Base-by-base conservation (phyloP, 2,113 vertebrate species). In the Vidua chalybeata region DNA sequence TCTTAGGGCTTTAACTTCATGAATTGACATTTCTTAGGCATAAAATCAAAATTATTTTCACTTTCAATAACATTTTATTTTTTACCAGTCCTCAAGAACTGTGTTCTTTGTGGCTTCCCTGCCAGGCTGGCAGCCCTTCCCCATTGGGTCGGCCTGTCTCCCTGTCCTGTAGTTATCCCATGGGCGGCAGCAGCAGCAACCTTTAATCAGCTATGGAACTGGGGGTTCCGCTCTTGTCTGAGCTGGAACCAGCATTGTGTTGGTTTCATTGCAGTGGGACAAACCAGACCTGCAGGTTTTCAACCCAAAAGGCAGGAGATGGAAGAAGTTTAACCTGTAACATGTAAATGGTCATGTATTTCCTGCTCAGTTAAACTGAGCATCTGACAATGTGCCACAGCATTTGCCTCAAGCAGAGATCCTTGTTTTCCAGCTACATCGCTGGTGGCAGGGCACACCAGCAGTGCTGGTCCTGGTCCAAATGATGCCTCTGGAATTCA, bases 381-480 rank as follows among this genome's bases (percentile, higher is more conserved):
- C 46, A 17, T 11, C n/a, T n/a, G 35, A 16, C 33, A 59, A 26
- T 1, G 13, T 20, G 54, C 58, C 41, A 2, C 71, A 35, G 30
- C 43, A 31, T 20, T 51, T 0, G 0, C 45, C 52, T 41, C 56
- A 7, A 26, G 18, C 6, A 11, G 33, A 9, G 49, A 11, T 11
- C 9, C 28, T 37, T 19, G 22, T 14, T 5, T 56, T 76, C 63
- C 22, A 13, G 54, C 58, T 54, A 33, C 49, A 55, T 31, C 0
- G 0, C 22, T 17, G 39, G 31, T 15, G 80, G 30, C 13, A 11
- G 28, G 24, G 59, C 0, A 0, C 39, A 56, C 7, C 49, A 37
- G 71, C 56, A 55, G 37, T 4, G 1, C 37, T 68, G 33, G 2
- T 27, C 37, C 56, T 8, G 21, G 41, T 52, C 11, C 1, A 28